These are phyloP conservation scores for Chloroceryle aenea DNA, from an alignment of 2,113 vertebrate genomes.

Conservation along the genomic window DNA sequence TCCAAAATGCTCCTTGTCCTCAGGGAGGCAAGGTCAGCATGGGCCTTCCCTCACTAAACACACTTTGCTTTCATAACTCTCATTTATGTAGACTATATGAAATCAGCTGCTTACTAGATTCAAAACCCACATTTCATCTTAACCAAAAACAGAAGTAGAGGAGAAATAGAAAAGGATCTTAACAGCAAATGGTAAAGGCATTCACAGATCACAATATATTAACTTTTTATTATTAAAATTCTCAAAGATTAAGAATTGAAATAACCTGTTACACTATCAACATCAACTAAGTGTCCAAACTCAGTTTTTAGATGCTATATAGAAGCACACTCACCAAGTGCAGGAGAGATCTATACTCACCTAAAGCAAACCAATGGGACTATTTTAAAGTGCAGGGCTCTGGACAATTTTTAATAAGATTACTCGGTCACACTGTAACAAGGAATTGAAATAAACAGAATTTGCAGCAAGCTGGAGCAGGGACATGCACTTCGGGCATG, in stretches of 20 bases:
- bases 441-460: neutral
- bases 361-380: neutral
- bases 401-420: neutral
- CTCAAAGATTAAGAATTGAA: neutral
- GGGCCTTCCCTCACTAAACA: neutral
- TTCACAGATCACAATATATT: neutral
- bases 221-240: neutral
- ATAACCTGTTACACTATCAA: neutral
- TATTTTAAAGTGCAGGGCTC: neutral
- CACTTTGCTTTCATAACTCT: slow-evolving; percentile 38
- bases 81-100: slow-evolving; percentile 3
- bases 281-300: neutral
- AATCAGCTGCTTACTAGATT: neutral
- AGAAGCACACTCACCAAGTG: neutral
- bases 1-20: slow-evolving; percentile 34
- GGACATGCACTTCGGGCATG: neutral
- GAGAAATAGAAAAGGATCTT: neutral
- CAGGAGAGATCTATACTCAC: neutral
- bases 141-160: slow-evolving; percentile 28
- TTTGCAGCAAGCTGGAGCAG: neutral
- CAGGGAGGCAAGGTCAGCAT: slow-evolving; percentile 34
- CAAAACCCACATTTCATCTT: slow-evolving; percentile 41
- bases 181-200: neutral
- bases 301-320: neutral
- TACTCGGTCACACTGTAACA: neutral